Percentiles rank a stretch among this genome's conserved stretches.
These are phyloP conservation scores for Lasioglossum zephyrum DNA, from an alignment of 2,888 invertebrate genomes.

Conservation along the genomic window DNA sequence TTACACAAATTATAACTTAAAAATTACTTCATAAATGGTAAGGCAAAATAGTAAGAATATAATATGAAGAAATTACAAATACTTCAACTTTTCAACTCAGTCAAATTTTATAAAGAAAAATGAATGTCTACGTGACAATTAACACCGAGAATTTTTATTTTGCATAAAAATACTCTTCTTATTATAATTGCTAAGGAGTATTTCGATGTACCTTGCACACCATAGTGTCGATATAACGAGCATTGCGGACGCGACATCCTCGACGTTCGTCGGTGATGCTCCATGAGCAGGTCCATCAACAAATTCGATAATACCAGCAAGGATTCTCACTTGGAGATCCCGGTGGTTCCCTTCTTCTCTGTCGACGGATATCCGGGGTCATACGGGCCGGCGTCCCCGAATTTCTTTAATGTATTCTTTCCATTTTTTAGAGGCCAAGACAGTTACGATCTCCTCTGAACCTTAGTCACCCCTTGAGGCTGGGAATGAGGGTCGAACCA, in stretches of 20 bases:
- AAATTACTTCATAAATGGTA: not conserved
- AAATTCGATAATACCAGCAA: constrained; percentile 17
- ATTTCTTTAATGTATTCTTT: constrained; percentile 72
- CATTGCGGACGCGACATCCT: not conserved
- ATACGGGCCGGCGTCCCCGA: constrained; percentile 42
- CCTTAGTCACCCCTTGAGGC: constrained; percentile 72
- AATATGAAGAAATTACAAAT: not conserved
- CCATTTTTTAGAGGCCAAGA: constrained; percentile 70
- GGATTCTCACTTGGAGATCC: constrained; percentile 36
- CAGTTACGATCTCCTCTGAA: constrained; percentile 70
- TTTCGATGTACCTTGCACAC: not conserved
- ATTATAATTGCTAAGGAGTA: not conserved
- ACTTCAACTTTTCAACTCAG: not conserved
- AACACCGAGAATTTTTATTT: not conserved
- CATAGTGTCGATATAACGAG: not conserved
- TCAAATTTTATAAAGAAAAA: not conserved
- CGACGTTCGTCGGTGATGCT: not conserved
- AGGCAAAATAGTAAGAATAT: not conserved
- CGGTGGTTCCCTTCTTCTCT: not conserved
- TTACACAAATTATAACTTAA: not conserved
- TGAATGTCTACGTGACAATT: not conserved
- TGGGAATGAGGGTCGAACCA: constrained; percentile 72
- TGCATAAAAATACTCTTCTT: not conserved
- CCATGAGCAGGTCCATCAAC: constrained; percentile 11
- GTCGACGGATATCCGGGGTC: constrained; percentile 58